phyloP scores from a whole-genome alignment of 1,140 invertebrate species.

The Leptinotarsa texana region DNA sequence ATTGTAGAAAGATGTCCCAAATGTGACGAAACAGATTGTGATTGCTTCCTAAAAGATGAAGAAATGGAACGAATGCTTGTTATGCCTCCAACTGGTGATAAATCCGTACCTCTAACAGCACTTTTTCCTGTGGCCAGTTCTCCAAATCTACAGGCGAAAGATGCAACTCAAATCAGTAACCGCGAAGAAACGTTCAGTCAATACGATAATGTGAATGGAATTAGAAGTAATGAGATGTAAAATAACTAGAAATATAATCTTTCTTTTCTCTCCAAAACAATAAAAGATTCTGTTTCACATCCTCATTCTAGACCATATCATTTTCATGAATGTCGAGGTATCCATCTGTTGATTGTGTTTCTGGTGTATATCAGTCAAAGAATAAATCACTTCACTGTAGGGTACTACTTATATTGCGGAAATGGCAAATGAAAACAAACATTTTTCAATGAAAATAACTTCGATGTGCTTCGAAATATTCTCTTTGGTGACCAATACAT shows the following conservation, averaged over 20 bases:
- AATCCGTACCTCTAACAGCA: constrained; percentile 12
- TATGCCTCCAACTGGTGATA: constrained; percentile 37
- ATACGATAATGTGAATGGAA: constrained; percentile 36
- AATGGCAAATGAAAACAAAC: no score
- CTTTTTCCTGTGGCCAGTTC: constrained; percentile 10
- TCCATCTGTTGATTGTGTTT: no score
- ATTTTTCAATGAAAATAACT: no score
- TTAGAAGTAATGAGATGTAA: background rate
- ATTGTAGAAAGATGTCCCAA: constrained; percentile 45
- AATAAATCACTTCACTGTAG: no score
- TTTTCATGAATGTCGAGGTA: no score
- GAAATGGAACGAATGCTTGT: constrained; percentile 44
- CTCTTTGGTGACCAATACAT: no score
- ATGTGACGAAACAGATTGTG: constrained; percentile 47
- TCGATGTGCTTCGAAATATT: no score
- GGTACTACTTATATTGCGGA: no score
- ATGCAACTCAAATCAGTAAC: constrained; percentile 13
- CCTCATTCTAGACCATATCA: no score
- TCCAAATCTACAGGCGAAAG: background rate
- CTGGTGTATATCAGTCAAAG: no score
- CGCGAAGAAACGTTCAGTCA: constrained; percentile 33
- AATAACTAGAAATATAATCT: background rate
- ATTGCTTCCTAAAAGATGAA: constrained; percentile 41
- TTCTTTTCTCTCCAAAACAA: background rate
- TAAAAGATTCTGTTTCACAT: background rate